Base-by-base conservation (phyloP, 2,888 invertebrate species). In the Dioctria linearis region DNA sequence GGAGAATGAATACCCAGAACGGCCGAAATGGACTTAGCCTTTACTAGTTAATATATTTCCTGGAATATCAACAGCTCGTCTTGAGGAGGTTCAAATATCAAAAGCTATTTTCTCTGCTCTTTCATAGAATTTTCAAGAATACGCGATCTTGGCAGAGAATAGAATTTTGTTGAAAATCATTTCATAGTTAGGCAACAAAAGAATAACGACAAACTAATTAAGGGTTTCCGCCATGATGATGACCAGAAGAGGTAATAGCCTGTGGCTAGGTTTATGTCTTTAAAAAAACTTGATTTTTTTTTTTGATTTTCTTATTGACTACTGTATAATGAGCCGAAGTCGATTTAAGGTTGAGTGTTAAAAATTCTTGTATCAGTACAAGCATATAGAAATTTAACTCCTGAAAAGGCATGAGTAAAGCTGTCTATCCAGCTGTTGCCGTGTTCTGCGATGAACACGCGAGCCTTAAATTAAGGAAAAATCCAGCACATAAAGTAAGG, bases 291-390 rank as follows among this genome's bases (percentile, higher is more conserved):
- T 11, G 54, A 54, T 11, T 11, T 6, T 11, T 11, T 13, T 80
- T 80, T 80, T 80, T 80, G 67, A 80, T 80, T 76, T 76, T 76
- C 65, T 66, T 63, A 40, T 54, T 54, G 80, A 66, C 80, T 80
- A 66, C 80, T 66, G 80, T 80, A 76, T 80, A 80, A 80, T 75
- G 75, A 66, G 65, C 63, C 42, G 63, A 46, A 42, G 66, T 25
- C 6, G 57, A 39, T 37, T 69, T 69, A 46, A 59, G 49, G 11
- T 54, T 54, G 25, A 25, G 25, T 25, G 25, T 25, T 25, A 25
- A 25, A 25, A 25, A 25, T 25, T 25, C 25, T 25, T 25, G 25
- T 25, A 25, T 25, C 25, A 2, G 1, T 25, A 25, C 2, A 25
- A 25, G 25, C 25, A 25, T 25, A 25, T 25, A 25, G 25, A 25